These are phyloP conservation scores for Ianthella basta DNA, from an alignment of 37 sponge, comb jelly and placozoan genomes.

Conservation along the genomic window DNA sequence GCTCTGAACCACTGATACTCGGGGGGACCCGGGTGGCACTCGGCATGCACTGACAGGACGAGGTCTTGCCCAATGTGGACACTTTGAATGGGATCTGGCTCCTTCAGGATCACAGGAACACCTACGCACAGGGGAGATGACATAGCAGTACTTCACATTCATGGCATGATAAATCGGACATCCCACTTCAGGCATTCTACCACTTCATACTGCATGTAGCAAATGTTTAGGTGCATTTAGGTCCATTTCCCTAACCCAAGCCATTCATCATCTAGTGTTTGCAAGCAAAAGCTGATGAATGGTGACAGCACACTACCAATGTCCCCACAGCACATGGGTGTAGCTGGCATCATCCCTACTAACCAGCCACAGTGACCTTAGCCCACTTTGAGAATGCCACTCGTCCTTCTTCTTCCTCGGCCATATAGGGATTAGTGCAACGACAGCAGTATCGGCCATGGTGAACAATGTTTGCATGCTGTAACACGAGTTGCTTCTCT, in stretches of 20 bases:
- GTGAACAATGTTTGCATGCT: background rate
- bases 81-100: background rate
- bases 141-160: too few species aligned
- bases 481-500: background rate
- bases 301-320: too few species aligned
- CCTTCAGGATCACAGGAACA: background rate
- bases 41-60: background rate
- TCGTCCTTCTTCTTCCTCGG: background rate
- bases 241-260: too few species aligned
- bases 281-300: too few species aligned
- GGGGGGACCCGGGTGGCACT: background rate
- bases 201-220: background rate
- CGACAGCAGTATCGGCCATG: conserved; percentile 16
- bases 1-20: conserved; percentile 17
- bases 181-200: too few species aligned
- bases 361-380: background rate
- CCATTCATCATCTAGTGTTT: too few species aligned
- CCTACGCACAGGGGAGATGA: background rate
- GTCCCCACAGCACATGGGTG: background rate
- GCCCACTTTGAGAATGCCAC: conserved; percentile 5
- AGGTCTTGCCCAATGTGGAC: background rate
- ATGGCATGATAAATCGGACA: too few species aligned
- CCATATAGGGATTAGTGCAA: conserved; percentile 7
- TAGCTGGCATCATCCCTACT: too few species aligned
- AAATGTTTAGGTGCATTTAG: background rate